Percentiles rank a stretch among this genome's conserved stretches.
phyloP scores from a whole-genome alignment of 2,113 vertebrate species.

The Phaetusa simplex region DNA sequence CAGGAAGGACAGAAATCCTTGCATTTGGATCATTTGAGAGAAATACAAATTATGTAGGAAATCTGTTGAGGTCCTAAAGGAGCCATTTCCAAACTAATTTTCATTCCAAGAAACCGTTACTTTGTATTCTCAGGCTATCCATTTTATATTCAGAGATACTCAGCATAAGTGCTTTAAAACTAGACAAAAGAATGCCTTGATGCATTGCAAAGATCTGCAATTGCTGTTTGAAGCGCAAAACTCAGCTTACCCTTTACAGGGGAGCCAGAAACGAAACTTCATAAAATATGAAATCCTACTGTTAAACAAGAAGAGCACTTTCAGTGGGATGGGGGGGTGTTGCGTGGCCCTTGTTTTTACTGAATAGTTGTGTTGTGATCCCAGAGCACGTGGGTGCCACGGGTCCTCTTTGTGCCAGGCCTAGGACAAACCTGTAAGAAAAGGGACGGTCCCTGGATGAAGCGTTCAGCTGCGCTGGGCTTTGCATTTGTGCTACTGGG shows the following conservation, averaged over 20 bases:
- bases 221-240: background rate
- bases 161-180: background rate
- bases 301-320: background rate
- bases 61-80: background rate
- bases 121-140: background rate
- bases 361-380: background rate
- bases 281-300: background rate
- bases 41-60: background rate
- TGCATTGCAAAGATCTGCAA: background rate
- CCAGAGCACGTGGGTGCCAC: accelerated
- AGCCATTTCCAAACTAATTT: background rate
- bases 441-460: background rate
- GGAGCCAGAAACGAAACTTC: background rate
- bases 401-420: background rate
- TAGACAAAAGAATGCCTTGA: background rate
- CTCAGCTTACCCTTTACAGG: background rate
- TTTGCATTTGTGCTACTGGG: background rate
- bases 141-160: background rate
- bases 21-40: background rate
- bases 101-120: background rate
- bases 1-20: background rate
- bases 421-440: background rate
- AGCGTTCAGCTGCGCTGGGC: background rate
- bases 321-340: background rate
- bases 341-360: background rate